A percentile compares a stretch with the other conserved stretches of the same genome.
Evolutionary conservation across 1,140 invertebrate species (phyloP).

Genomic region (Metopolophium dirhodum): DNA sequence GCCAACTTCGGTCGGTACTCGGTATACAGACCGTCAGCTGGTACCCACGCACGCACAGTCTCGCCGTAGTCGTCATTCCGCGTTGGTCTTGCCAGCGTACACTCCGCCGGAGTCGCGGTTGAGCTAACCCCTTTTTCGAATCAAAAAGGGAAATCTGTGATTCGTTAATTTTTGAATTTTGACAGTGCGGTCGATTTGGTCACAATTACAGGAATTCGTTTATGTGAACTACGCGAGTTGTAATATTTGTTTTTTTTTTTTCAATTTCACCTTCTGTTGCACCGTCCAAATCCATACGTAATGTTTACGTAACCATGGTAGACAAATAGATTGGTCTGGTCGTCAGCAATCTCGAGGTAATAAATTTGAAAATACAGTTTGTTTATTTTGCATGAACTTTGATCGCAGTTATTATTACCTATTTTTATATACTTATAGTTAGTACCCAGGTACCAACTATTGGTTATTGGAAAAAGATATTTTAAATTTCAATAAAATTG

Average conservation of each 20-base stretch:
- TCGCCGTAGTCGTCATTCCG: background rate
- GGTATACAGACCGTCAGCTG: slow-evolving; percentile 39
- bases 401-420: background rate
- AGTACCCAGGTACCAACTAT: background rate
- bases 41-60: slow-evolving; percentile 49
- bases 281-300: background rate
- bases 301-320: slow-evolving; percentile 52
- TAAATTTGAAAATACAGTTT: slow-evolving; percentile 24
- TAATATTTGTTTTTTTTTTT: background rate
- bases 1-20: slow-evolving; percentile 41
- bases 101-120: background rate
- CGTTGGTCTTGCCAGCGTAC: background rate
- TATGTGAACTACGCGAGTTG: background rate
- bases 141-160: background rate
- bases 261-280: background rate
- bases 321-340: slow-evolving; percentile 23
- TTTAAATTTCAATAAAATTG: background rate
- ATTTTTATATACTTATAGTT: background rate
- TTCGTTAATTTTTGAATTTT: background rate
- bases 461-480: background rate
- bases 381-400: background rate
- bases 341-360: slow-evolving; percentile 33
- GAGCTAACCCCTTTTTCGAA: background rate
- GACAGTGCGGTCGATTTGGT: background rate
- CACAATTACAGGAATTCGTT: background rate